These are phyloP conservation scores for Sebastes steindachneri DNA, from an alignment of 2,797 vertebrate genomes.

Conservation along the genomic window DNA sequence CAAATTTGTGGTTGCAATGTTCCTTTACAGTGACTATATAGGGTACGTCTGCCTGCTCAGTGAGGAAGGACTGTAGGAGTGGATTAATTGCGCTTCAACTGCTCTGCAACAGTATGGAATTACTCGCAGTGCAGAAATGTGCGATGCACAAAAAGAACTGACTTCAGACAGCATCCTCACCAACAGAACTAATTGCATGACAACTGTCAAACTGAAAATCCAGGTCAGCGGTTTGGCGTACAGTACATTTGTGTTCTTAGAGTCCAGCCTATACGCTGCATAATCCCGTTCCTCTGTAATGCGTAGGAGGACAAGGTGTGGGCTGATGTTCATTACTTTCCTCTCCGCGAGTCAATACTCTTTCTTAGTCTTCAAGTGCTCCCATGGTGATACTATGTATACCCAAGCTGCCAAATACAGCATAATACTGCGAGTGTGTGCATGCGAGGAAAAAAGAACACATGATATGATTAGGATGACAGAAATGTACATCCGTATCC, in stretches of 20 bases:
- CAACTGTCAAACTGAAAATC: conserved; percentile 65
- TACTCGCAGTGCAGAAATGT: conserved; percentile 9
- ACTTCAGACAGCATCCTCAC: conserved; percentile 27
- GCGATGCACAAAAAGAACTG: conserved; percentile 17
- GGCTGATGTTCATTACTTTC: conserved; percentile 77
- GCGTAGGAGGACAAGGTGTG: conserved; percentile 77
- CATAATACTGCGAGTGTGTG: conserved; percentile 29
- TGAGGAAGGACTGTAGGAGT: neutral
- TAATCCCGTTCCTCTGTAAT: conserved; percentile 57
- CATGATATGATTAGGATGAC: conserved; percentile 59
- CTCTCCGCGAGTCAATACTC: conserved; percentile 59
- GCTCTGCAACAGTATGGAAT: conserved; percentile 7
- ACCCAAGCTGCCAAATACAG: conserved; percentile 62
- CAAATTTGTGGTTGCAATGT: neutral
- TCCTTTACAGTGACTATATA: conserved; percentile 2
- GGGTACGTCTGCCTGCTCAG: neutral
- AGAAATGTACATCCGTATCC: conserved; percentile 46
- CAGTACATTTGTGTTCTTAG: conserved; percentile 49
- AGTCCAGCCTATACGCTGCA: conserved; percentile 65
- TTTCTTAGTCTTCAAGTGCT: conserved; percentile 62
- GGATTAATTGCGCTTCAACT: conserved; percentile 34
- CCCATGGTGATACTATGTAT: conserved; percentile 66
- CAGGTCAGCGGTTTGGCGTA: conserved; percentile 62
- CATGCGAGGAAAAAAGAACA: conserved; percentile 22
- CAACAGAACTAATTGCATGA: conserved; percentile 58